Evolutionary conservation across 2,113 vertebrate genomes (phyloP), one percentile per base, ranked within the genome.

Genomic region (Oncorhynchus mykiss): DNA sequence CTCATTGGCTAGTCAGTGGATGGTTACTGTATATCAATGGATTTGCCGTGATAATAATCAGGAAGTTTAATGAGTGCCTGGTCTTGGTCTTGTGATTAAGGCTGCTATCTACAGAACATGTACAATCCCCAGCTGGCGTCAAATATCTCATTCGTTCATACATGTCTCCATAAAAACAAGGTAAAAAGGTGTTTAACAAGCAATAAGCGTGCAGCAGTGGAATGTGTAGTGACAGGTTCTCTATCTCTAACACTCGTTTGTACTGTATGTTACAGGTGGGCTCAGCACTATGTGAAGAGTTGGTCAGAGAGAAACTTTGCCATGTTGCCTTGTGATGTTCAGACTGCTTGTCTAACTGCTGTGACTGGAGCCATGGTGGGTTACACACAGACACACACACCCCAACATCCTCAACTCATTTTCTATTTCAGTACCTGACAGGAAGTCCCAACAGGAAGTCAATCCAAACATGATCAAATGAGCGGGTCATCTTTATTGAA

Each of bases 231-330:
- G 59, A 27, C 64, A 27, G 60, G 6, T 3, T 64, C 22, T 64
- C 20, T 64, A 8, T 8, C 39, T 45, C 24, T 29, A 27, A 6
- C 9, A 8, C 24, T 25, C 2, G 3, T 13, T 22, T 18, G 27
- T 6, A 34, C 24, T 65, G 14, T 22, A 39, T 75, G n/a, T 2
- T 85, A 78, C 88, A 98, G 96, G 80, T 99, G 95, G 95, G 90
- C 92, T 86, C 96, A 96, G 78, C 93, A 98, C 92, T 98, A 94
- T 90, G 92, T 95, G 88, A 97, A 94, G 82, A 95, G 95, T 81
- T 97, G 96, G 94, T 96, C 95, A 74, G 96, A 97, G 71, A 95
- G 94, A 86, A 96, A 92, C 84, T 98, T 99, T 90, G 94, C 96
- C 82, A 92, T 89, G 84, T 87, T 99, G 88, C 90, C 95, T 74